phyloP scores from a whole-genome alignment of 2,113 vertebrate species.

The Oreochromis tanganicae region DNA sequence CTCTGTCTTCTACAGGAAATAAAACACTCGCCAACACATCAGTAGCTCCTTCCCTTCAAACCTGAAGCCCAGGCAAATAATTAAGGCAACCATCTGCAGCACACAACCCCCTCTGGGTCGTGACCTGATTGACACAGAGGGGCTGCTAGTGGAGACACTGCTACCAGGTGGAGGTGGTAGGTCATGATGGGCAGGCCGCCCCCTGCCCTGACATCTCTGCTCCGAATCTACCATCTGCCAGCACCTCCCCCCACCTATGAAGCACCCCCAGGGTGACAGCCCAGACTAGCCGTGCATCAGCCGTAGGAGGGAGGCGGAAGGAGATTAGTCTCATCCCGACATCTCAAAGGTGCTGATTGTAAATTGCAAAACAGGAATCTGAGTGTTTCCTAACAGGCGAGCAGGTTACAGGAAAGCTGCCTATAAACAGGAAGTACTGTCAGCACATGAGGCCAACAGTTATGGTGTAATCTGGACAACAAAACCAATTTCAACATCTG shows the following conservation, averaged over 20 bases:
- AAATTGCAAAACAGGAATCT: not conserved
- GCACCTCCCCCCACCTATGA: not conserved
- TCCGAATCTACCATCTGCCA: constrained; percentile 74
- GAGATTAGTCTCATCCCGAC: constrained; percentile 33
- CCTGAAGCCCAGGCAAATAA: not conserved
- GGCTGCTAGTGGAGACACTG: constrained; percentile 38
- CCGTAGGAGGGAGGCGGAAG: not conserved
- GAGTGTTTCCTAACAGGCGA: not conserved
- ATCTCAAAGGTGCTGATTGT: not conserved
- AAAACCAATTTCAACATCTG: not conserved
- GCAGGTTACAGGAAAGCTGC: not conserved
- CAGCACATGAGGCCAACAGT: not conserved
- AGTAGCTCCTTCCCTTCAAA: not conserved
- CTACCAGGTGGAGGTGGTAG: constrained; percentile 72
- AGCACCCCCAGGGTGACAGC: constrained; percentile 42
- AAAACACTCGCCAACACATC: not conserved
- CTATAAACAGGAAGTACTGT: constrained; percentile 19
- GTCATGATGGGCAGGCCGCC: constrained; percentile 45
- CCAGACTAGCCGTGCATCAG: constrained; percentile 50
- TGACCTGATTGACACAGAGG: constrained; percentile 47
- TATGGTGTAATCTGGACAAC: not conserved
- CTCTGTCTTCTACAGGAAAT: not conserved
- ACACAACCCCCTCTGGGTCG: constrained; percentile 36
- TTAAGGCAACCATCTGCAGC: constrained; percentile 66
- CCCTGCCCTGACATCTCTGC: constrained; percentile 56